Conservation (phyloP, 1,140 invertebrate genomes). For the Papilio polyxenes region DNA sequence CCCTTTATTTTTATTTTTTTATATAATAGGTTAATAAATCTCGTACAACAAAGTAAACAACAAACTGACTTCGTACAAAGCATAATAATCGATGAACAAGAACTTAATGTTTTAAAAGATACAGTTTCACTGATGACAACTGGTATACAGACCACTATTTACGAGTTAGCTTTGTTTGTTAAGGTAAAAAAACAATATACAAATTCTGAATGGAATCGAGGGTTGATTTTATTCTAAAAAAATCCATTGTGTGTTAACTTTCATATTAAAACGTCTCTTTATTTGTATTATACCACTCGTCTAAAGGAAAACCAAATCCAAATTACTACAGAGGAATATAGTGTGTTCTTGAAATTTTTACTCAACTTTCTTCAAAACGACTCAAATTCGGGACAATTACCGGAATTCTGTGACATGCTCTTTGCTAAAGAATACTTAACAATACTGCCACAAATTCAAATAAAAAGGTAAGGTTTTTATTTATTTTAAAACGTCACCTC, state of each 20-base stretch:
- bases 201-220: neutral
- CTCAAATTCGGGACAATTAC: constrained; percentile 42
- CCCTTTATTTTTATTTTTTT: neutral
- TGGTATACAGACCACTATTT: constrained; percentile 48
- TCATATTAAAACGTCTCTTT: too few species aligned
- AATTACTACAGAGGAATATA: constrained; percentile 65
- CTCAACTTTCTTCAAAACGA: constrained; percentile 58
- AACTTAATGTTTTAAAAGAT: constrained; percentile 53
- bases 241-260: too few species aligned
- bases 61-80: constrained; percentile 60
- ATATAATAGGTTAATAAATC: constrained; percentile 55
- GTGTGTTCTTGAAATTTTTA: constrained; percentile 63
- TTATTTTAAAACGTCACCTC: too few species aligned
- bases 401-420: constrained; percentile 64
- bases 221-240: too few species aligned
- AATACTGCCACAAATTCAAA: constrained; percentile 63
- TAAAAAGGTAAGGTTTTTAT: constrained; percentile 55
- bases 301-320: constrained; percentile 62
- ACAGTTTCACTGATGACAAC: constrained; percentile 48
- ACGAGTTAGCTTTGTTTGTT: constrained; percentile 60
- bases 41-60: constrained; percentile 48
- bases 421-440: constrained; percentile 65
- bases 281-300: neutral
- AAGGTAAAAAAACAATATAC: constrained; percentile 56
- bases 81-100: constrained; percentile 64